phyloP scores from a whole-genome alignment of 1,140 invertebrate genomes.

The Spodoptera frugiperda region DNA sequence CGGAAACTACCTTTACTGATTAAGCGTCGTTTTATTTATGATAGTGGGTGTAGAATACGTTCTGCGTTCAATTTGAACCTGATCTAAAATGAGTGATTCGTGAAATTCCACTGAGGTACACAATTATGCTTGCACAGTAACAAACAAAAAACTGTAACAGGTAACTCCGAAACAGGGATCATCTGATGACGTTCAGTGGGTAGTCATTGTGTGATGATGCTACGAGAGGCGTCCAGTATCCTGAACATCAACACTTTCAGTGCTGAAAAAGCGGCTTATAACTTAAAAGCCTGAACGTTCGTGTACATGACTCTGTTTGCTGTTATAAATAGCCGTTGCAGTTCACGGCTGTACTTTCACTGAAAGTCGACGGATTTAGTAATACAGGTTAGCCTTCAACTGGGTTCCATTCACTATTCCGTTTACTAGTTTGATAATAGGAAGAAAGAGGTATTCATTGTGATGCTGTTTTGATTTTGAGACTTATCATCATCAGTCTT shows the following conservation, averaged over 20 bases:
- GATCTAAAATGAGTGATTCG: no score
- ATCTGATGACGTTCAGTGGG: no score
- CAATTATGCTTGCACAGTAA: no score
- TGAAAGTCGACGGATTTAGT: background rate
- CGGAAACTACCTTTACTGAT: no score
- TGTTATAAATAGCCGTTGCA: constrained; percentile 16
- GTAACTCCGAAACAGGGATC: no score
- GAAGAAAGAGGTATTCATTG: background rate
- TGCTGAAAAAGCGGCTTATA: background rate
- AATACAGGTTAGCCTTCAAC: background rate
- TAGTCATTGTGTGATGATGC: background rate
- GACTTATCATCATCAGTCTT: no score
- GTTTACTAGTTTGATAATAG: background rate
- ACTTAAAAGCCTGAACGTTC: background rate
- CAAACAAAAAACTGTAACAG: no score
- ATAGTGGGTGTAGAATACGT: no score
- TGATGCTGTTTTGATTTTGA: no score
- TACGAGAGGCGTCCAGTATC: background rate
- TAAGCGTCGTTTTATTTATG: no score
- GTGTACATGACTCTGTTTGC: background rate
- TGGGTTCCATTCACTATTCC: background rate
- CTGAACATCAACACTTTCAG: background rate
- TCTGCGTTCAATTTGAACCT: no score
- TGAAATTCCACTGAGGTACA: background rate
- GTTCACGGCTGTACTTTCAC: constrained; percentile 14